phyloP scores from a whole-genome alignment of 64 coral and sea anemone species.

The Dendronephthya gigantea region DNA sequence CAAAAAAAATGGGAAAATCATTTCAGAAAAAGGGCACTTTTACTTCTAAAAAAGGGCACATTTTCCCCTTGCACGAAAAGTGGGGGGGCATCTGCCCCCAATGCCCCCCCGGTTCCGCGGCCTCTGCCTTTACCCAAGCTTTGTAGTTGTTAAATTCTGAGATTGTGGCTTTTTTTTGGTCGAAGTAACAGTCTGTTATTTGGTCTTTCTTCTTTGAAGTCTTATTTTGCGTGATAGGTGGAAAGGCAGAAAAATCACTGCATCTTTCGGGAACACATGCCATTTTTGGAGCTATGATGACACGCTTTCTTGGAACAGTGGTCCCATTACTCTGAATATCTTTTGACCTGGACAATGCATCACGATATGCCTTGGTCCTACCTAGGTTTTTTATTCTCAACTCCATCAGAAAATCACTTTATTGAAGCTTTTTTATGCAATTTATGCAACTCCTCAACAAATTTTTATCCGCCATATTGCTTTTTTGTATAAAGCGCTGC shows the following conservation, averaged over 20 bases:
- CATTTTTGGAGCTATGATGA: neutral
- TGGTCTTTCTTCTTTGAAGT: neutral
- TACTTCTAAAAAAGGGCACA: no score
- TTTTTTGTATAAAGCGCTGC: neutral
- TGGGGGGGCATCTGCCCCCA: no score
- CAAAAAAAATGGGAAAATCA: no score
- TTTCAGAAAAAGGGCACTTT: no score
- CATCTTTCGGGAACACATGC: neutral
- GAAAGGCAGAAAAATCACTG: neutral
- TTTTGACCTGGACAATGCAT: neutral
- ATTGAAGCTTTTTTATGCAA: neutral
- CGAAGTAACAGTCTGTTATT: no score
- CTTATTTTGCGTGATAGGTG: neutral
- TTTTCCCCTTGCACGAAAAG: no score
- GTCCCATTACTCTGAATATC: neutral
- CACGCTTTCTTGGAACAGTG: neutral
- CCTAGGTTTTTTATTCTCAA: neutral
- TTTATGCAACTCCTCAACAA: neutral
- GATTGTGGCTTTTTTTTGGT: no score
- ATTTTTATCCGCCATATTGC: neutral
- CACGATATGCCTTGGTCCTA: neutral
- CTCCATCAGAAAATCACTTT: neutral
- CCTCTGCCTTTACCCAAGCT: no score
- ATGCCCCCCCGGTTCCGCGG: no score
- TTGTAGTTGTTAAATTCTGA: neutral